Conservation (phyloP, 2,888 invertebrate species). For the Dynastes grantii region DNA sequence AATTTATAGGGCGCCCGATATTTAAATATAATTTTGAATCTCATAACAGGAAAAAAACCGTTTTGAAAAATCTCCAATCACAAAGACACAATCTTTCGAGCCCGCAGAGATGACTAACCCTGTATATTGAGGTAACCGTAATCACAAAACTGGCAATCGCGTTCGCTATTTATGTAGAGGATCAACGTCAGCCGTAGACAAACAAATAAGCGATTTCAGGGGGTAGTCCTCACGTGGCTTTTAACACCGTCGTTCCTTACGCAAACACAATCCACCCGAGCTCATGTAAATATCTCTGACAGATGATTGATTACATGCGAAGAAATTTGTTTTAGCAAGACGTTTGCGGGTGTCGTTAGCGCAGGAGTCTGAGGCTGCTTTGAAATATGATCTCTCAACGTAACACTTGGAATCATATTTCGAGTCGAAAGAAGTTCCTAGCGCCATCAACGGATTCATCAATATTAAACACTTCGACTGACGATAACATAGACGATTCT, state of each 20-base stretch:
- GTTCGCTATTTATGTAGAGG: conserved; percentile 21
- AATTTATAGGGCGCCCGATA: no score
- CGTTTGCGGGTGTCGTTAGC: conserved; percentile 27
- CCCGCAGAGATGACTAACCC: no score
- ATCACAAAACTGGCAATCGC: conserved; percentile 11
- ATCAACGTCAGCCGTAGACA: conserved; percentile 19
- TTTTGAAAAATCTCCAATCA: no score
- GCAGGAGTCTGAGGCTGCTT: background rate
- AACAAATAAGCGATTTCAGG: conserved; percentile 30
- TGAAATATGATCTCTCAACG: conserved; percentile 38
- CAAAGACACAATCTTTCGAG: no score
- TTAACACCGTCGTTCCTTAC: conserved; percentile 38
- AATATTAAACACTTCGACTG: conserved; percentile 17
- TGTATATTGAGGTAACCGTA: background rate
- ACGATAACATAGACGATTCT: conserved; percentile 20
- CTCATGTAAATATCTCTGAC: conserved; percentile 38
- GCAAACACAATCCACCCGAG: conserved; percentile 28
- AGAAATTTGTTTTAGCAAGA: conserved; percentile 44
- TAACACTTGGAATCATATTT: conserved; percentile 39
- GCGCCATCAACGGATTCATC: conserved; percentile 35
- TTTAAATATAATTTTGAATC: no score
- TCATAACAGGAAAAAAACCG: no score
- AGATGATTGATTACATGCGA: conserved; percentile 46
- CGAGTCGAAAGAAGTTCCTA: conserved; percentile 19
- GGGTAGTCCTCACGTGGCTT: conserved; percentile 30